Percentiles rank a stretch among this genome's conserved stretches.
Conservation (phyloP, 2,888 invertebrate species). For the Mythimna vitellina region DNA sequence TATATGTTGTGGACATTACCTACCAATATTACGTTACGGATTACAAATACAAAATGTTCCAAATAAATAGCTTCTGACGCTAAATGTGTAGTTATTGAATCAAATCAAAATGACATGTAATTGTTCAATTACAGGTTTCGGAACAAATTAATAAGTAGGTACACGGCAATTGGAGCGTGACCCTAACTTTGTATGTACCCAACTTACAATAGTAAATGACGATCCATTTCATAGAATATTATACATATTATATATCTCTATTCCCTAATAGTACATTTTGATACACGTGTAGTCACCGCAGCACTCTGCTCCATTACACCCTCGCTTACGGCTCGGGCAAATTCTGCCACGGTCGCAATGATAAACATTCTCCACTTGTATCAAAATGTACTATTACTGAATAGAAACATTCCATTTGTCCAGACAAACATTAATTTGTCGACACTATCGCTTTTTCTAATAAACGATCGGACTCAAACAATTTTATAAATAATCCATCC, state of each 20-base stretch:
- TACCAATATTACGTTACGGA: neutral
- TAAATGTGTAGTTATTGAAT: conserved; percentile 14
- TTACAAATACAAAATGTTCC: neutral
- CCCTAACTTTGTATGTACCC: conserved; percentile 13
- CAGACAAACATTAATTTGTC: too few relatives aligned
- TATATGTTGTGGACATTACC: neutral
- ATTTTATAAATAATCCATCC: too few relatives aligned
- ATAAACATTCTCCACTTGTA: too few relatives aligned
- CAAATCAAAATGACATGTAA: conserved; percentile 25
- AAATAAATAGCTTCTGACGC: conserved; percentile 15
- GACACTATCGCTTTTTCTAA: neutral
- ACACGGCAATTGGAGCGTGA: conserved; percentile 12
- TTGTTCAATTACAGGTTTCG: conserved; percentile 29
- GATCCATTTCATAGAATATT: neutral
- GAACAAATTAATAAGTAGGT: conserved; percentile 26
- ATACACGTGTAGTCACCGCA: too few relatives aligned
- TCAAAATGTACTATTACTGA: too few relatives aligned
- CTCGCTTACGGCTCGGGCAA: too few relatives aligned
- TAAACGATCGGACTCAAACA: neutral
- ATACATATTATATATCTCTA: neutral
- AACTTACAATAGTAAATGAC: conserved; percentile 11
- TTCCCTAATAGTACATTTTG: too few relatives aligned
- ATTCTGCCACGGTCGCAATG: too few relatives aligned
- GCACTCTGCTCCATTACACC: too few relatives aligned
- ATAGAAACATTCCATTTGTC: too few relatives aligned